Evolutionary conservation across 35 echinoderm and acorn worm genomes (phyloP).

Genomic region (Ophioderma brevispina): DNA sequence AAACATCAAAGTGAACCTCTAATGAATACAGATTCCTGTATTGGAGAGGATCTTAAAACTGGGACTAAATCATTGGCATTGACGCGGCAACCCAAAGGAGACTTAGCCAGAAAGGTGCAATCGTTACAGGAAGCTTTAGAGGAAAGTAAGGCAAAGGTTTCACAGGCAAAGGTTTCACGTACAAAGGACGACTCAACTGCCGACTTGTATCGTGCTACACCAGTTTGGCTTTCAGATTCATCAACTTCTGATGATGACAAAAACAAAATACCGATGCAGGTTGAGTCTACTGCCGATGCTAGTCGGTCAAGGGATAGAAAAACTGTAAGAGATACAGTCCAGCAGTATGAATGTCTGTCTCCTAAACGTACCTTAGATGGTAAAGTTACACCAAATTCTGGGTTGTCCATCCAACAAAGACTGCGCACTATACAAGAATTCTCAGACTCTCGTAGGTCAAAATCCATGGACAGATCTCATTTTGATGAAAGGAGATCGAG

Average conservation of each 20-base stretch:
- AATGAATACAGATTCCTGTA: not conserved
- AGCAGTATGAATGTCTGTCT: conserved; percentile 47
- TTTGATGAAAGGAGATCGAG: not conserved
- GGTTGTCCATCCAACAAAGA: conserved; percentile 55
- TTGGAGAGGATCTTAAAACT: not conserved
- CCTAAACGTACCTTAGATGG: conserved; percentile 4
- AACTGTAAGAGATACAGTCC: conserved; percentile 67
- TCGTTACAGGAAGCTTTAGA: not conserved
- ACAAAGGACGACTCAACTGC: not conserved
- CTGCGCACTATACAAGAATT: conserved; percentile 60
- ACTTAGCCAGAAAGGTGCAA: not conserved
- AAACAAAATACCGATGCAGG: not conserved
- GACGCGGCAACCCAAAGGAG: not conserved
- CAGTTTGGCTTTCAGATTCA: not conserved
- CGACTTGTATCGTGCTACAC: not conserved
- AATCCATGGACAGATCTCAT: not conserved
- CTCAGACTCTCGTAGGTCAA: conserved; percentile 28
- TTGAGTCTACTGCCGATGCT: not conserved
- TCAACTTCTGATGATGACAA: conserved; percentile 60
- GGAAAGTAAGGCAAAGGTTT: not conserved
- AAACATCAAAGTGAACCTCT: not conserved
- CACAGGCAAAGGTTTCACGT: not conserved
- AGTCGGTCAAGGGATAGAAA: conserved; percentile 14
- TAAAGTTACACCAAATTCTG: conserved; percentile 44
- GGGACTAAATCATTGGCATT: not conserved